Evolutionary conservation across 2,113 vertebrate species (phyloP).

Genomic region (Calyptomena viridis): DNA sequence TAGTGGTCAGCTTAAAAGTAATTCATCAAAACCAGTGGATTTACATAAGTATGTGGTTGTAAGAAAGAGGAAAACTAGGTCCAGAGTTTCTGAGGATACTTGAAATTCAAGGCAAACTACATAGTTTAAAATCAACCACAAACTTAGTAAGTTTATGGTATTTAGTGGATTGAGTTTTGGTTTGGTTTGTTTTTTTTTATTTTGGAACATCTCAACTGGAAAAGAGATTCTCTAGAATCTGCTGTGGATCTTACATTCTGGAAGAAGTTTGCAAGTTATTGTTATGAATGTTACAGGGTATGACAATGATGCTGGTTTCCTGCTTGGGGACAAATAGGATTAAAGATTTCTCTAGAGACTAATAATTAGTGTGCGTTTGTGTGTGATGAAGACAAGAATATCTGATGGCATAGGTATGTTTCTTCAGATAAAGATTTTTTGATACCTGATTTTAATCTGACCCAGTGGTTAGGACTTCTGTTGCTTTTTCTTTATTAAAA

Average conservation of each 20-base stretch:
- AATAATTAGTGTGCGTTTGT: neutral
- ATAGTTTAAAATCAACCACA: neutral
- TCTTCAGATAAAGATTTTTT: neutral
- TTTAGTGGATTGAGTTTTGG: neutral
- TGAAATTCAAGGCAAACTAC: neutral
- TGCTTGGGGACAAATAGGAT: neutral
- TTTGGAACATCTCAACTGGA: neutral
- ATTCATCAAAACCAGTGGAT: neutral
- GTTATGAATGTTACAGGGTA: neutral
- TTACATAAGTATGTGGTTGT: neutral
- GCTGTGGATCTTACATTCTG: neutral
- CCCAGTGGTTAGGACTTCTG: neutral
- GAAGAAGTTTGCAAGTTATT: neutral
- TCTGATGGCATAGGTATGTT: neutral
- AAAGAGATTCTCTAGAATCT: neutral
- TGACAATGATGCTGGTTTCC: neutral
- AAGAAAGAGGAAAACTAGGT: neutral
- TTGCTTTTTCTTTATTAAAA: neutral
- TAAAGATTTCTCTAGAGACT: neutral
- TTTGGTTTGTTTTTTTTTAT: neutral
- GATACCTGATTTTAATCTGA: neutral
- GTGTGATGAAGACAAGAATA: neutral
- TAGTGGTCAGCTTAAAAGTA: slow-evolving; percentile 36
- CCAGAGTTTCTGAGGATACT: neutral
- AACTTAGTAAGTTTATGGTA: neutral